Evolutionary conservation across 2,888 invertebrate genomes (phyloP), one percentile per base, ranked within the genome.

Genomic region (Autographa pulchrina): DNA sequence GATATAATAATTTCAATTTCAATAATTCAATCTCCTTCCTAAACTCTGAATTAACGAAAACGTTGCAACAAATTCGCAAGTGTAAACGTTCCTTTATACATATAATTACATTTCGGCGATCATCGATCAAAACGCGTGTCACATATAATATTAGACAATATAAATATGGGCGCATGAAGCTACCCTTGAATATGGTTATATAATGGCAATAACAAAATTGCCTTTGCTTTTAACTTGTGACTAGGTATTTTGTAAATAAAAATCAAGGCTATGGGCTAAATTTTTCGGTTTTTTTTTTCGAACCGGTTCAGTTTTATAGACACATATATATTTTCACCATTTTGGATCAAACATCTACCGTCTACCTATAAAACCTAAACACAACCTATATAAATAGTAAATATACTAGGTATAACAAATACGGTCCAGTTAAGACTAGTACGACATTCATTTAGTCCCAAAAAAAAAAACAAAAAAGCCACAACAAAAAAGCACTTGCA

Each of bases 71-170:
- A 2, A 20, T 20, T 20, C 54, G 52, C 13, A 7, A 20, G 54
- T 54, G 20, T 20, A 54, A 8, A 54, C 20, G 13, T 4, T 54
- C 52, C 52, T 8, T 48, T 31, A 31, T 32, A 25, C 31, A 48
- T 62, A 89, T 92, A 92, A 92, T 91, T 91, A 90, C 85, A 81
- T 83, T 79, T 85, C 86, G 86, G 87, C 84, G 86, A 84, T 83
- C 89, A 91, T 91, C 89, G 90, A 92, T 92, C 92, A 89, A 63
- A 31, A 20, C 25, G 56, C 48, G n/a, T 16, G 32, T 41, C 35
- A 38, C 56, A 25, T 25, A 56, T 54, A 54, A 54, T 54, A 54
- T 54, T 18, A 20, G 54, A 20, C 25, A 25, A 48, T 48, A 48
- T 48, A 7, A 48, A 48, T 48, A 48, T 48, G 43, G 16, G 3